Base-by-base conservation (phyloP, 2,888 invertebrate species). In the Drosophila niveifrons region DNA sequence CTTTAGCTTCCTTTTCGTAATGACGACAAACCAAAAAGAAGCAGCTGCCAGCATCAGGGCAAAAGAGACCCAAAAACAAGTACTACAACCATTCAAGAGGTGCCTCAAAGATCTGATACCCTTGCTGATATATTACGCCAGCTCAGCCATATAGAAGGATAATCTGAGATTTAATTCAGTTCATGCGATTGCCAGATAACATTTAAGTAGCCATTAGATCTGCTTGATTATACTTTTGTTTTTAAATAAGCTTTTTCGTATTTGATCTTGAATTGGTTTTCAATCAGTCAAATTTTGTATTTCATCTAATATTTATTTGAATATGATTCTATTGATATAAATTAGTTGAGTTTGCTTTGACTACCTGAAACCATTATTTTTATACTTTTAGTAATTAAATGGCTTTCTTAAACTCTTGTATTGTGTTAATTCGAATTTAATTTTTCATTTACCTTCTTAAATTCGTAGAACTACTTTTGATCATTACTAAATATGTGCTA, bases 1-100 rank as follows among this genome's bases (percentile, higher is more conserved):
- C 83, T 86, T 83, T 83, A 86, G 83, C 83, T 83, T 83, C 83
- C 83, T 83, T 80, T 82, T 83, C 72, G 83, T 86, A 84, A 83
- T 81, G 85, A 83, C 82, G 83, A 79, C 81, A 79, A 71, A 77
- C 66, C 66, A 66, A 76, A 75, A 75, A 84, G 82, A 71, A 80
- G 85, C 84, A 84, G 85, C 85, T 84, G 87, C 84, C 82, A 70
- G 17, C 71, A 66, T 13, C 66, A 66, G 66, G 48, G 68, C 44
- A 62, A 79, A 57, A 51, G 34, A 41, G 18, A 61, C 28, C 36
- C 28, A 39, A 53, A 29, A 28, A 15, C 52, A 52, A 39, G 48
- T 29, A 58, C 11, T 17, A 39, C 11, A 41, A 31, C 15, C 8
- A 41, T 39, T 31, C 10, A 36, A 11, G 29, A 17, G 0, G 10